Evolutionary conservation across 2,888 invertebrate genomes (phyloP).

Genomic region (Nymphalis urticae): DNA sequence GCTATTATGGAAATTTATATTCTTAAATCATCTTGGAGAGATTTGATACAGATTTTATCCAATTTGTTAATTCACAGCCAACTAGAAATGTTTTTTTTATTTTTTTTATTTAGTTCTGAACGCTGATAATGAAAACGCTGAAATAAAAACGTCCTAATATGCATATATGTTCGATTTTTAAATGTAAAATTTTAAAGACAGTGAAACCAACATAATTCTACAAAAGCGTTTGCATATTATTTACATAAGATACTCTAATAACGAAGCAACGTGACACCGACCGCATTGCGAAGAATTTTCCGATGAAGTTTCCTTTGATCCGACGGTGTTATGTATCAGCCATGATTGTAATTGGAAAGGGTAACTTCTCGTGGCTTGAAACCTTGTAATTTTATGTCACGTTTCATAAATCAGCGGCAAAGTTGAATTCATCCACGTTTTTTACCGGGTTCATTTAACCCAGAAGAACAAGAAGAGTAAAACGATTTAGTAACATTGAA

Average conservation of each 20-base stretch:
- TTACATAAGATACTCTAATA: constrained; percentile 19
- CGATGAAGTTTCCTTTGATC: constrained; percentile 18
- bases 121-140: no score
- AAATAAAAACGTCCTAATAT: no score
- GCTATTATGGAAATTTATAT: no score
- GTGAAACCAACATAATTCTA: not conserved
- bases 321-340: constrained; percentile 6
- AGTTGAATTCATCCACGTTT: not conserved
- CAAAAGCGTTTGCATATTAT: constrained; percentile 19
- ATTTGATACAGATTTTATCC: no score
- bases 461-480: no score
- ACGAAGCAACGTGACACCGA: constrained; percentile 21
- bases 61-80: no score
- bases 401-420: not conserved
- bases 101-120: no score
- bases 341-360: constrained; percentile 11
- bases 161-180: no score
- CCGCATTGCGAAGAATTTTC: constrained; percentile 12
- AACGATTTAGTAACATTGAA: no score
- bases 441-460: not conserved
- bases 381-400: constrained; percentile 3
- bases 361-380: constrained; percentile 5
- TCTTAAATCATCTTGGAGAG: no score
- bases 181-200: not conserved
- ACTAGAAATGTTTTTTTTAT: no score